Conservation (phyloP, 2,888 invertebrate genomes). For the Calliphora vomitoria region DNA sequence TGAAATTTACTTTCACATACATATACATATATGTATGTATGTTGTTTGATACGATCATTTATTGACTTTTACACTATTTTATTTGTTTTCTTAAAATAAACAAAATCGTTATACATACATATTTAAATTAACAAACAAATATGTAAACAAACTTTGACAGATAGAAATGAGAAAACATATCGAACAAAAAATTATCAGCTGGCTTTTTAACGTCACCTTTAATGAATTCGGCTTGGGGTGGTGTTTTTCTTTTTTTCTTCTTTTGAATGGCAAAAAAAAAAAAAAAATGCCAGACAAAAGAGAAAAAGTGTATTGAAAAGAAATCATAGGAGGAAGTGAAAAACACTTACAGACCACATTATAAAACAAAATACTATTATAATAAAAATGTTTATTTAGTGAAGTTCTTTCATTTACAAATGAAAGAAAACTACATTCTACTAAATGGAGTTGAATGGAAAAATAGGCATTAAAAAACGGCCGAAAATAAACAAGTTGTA, state of each 20-base stretch:
- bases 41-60: too few species aligned
- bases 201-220: too few species aligned
- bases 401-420: constrained; percentile 46
- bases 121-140: too few species aligned
- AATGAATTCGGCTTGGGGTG: constrained; percentile 33
- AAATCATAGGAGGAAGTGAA: constrained; percentile 56
- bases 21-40: too few species aligned
- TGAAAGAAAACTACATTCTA: constrained; percentile 19
- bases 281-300: constrained; percentile 37
- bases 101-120: too few species aligned
- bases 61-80: too few species aligned
- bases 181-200: too few species aligned
- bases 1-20: too few species aligned
- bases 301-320: constrained; percentile 46
- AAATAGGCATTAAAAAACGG: not conserved
- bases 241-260: not conserved
- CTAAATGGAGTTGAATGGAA: constrained; percentile 27
- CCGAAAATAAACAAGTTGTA: constrained; percentile 58
- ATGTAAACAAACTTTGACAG: too few species aligned
- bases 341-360: constrained; percentile 36
- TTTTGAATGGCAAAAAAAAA: not conserved
- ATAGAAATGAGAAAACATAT: too few species aligned
- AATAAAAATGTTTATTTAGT: constrained; percentile 68
- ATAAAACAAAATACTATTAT: constrained; percentile 48
- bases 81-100: too few species aligned